Percentiles rank a stretch among this genome's conserved stretches.
Conservation (phyloP, 1,140 invertebrate species). For the Parasteatoda tepidariorum region DNA sequence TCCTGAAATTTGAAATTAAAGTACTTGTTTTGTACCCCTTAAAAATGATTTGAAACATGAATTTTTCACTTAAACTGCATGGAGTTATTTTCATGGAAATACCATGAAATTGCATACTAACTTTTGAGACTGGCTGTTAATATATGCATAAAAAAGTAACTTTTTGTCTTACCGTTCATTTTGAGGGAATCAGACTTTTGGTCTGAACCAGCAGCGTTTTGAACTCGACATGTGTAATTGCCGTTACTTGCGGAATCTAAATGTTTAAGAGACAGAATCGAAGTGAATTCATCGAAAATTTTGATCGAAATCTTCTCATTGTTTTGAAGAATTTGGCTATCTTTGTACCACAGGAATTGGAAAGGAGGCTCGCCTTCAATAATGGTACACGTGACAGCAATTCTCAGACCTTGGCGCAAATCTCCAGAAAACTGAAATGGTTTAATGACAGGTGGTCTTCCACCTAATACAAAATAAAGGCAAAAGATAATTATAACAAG, state of each 20-base stretch:
- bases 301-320: background rate
- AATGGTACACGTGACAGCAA: slow-evolving; percentile 71
- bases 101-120: too few species aligned
- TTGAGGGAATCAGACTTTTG: background rate
- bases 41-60: too few species aligned
- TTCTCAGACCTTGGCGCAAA: slow-evolving; percentile 76
- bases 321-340: background rate
- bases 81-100: too few species aligned
- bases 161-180: slow-evolving; percentile 8
- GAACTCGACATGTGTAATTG: slow-evolving; percentile 62
- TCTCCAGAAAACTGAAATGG: slow-evolving; percentile 66
- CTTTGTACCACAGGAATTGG: slow-evolving; percentile 44
- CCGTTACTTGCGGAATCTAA: slow-evolving; percentile 57
- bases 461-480: background rate
- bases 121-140: too few species aligned
- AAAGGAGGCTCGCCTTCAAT: slow-evolving; percentile 62
- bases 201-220: slow-evolving; percentile 18
- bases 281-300: slow-evolving; percentile 17
- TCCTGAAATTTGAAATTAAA: too few species aligned
- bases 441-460: slow-evolving; percentile 16
- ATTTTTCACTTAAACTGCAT: too few species aligned
- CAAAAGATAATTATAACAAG: background rate
- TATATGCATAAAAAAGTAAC: too few species aligned
- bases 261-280: background rate
- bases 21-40: too few species aligned